These are phyloP conservation scores for Thaleichthys pacificus DNA, from an alignment of 2,797 vertebrate species.

Conservation along the genomic window DNA sequence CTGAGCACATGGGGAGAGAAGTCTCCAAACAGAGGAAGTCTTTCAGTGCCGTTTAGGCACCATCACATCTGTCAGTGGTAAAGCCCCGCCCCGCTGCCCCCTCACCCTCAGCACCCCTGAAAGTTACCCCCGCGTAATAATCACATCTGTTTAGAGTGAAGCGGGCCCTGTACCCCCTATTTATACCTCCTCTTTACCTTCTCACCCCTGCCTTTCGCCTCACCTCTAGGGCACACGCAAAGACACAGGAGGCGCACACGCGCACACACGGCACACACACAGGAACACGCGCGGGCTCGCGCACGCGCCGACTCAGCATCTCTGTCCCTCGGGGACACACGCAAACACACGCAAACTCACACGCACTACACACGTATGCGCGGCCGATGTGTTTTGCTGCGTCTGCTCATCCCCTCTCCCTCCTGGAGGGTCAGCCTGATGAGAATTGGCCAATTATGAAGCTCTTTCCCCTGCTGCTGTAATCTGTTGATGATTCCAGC, in stretches of 20 bases:
- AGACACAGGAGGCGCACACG: neutral
- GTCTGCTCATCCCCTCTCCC: neutral
- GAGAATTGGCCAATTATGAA: slow-evolving; percentile 8
- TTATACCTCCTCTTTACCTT: slow-evolving; percentile 25
- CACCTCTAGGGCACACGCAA: neutral
- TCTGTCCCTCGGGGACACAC: neutral
- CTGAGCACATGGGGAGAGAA: slow-evolving; percentile 14
- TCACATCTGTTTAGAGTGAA: slow-evolving; percentile 44
- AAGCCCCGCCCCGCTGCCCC: slow-evolving; percentile 12
- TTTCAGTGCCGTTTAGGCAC: slow-evolving; percentile 25
- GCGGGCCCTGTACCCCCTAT: slow-evolving; percentile 22
- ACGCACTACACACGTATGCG: neutral
- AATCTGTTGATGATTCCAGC: slow-evolving; percentile 29
- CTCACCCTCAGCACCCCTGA: slow-evolving; percentile 20
- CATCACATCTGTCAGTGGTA: slow-evolving; percentile 44
- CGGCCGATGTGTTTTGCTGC: neutral
- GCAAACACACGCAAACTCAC: neutral
- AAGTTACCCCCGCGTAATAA: slow-evolving; percentile 20
- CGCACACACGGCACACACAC: too few species aligned
- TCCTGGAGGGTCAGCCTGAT: neutral
- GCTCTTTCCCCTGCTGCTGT: slow-evolving; percentile 24
- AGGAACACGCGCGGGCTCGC: too few species aligned
- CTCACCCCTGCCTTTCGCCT: slow-evolving; percentile 27
- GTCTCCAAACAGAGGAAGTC: slow-evolving; percentile 47
- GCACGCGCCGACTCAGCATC: too few species aligned